Evolutionary conservation across 2,797 vertebrate species (phyloP).

Genomic region (Acanthornis magna): DNA sequence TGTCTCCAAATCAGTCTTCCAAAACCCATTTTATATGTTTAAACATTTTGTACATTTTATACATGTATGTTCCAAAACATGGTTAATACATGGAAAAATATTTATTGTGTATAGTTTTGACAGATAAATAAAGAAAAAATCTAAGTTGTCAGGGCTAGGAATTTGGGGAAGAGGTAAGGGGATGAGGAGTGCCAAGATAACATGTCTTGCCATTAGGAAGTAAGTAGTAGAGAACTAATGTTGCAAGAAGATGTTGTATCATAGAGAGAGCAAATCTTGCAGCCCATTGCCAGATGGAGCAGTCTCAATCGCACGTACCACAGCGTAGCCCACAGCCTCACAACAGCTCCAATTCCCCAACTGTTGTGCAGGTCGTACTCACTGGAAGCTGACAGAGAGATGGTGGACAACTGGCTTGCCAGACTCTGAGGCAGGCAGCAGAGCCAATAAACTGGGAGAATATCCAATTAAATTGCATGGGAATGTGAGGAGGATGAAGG

Average conservation of each 20-base stretch:
- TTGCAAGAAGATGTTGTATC: background rate
- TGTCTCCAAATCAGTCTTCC: background rate
- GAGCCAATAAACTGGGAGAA: background rate
- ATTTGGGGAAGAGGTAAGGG: background rate
- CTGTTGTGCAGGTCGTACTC: background rate
- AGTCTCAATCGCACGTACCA: background rate
- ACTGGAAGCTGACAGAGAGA: background rate
- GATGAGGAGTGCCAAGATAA: background rate
- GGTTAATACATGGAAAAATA: background rate
- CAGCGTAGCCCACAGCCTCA: fast-evolving
- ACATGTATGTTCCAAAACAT: no score
- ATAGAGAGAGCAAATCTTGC: background rate
- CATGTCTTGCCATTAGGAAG: background rate
- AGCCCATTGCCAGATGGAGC: background rate
- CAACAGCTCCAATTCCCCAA: fast-evolving
- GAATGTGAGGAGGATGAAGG: background rate
- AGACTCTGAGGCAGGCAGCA: background rate
- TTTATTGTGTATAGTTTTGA: background rate
- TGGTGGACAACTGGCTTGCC: background rate
- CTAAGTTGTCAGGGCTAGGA: background rate
- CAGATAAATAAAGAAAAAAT: background rate
- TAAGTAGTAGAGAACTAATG: background rate
- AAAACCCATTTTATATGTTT: background rate
- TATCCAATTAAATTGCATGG: background rate
- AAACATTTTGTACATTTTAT: no score